Conservation (phyloP, 2,797 vertebrate species). For the Scolopax bukidnonensis region DNA sequence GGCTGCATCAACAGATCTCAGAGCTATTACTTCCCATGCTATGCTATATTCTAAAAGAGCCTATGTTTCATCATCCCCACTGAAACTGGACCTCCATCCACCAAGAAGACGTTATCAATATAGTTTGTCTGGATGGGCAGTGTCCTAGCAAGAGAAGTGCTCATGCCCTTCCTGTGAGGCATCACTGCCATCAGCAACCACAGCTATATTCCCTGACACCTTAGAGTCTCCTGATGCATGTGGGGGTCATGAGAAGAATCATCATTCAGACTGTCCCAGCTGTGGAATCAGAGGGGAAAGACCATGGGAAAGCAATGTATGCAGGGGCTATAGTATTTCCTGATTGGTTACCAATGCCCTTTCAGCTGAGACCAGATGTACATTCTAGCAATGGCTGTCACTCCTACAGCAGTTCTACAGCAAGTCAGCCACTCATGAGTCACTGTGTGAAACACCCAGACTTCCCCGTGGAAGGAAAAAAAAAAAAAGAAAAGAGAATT, state of each 20-base stretch:
- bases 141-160: not conserved
- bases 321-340: not conserved
- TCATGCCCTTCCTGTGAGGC: not conserved
- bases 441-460: not conserved
- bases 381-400: not conserved
- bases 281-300: not conserved
- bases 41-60: not conserved
- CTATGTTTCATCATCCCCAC: not conserved
- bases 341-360: not conserved
- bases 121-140: not conserved
- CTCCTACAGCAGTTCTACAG: not conserved
- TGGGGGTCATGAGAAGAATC: not conserved
- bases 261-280: not conserved
- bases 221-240: not conserved
- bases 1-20: not conserved
- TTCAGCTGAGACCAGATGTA: not conserved
- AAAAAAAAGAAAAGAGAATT: not conserved
- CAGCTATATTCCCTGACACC: not conserved
- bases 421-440: not conserved
- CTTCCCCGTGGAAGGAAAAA: not conserved
- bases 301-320: not conserved
- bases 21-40: not conserved
- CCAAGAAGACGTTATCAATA: not conserved
- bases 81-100: not conserved
- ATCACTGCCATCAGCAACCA: not conserved